Percentiles rank a stretch among this genome's conserved stretches.
Evolutionary conservation across 1,140 invertebrate genomes (phyloP).

Genomic region (Caerostris extrusa): DNA sequence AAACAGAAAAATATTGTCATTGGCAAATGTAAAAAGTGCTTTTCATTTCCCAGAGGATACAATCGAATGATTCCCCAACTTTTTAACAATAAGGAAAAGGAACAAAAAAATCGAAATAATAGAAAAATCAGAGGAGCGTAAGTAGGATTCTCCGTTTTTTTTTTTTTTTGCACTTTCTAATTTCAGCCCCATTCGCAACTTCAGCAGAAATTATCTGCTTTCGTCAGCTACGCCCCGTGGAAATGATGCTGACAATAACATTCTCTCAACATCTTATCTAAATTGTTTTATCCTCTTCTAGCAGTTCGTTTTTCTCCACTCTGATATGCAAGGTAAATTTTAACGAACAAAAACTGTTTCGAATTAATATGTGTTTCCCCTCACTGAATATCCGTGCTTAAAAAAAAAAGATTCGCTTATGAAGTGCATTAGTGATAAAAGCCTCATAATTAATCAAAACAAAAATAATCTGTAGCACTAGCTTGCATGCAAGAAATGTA

Average conservation of each 20-base stretch:
- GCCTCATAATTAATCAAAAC: conserved; percentile 2
- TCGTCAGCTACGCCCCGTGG: conserved; percentile 41
- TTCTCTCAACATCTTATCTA: conserved; percentile 55
- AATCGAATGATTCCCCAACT: background rate
- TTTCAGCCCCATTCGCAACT: background rate
- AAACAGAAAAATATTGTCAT: too few relatives aligned
- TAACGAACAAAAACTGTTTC: background rate
- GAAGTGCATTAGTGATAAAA: background rate
- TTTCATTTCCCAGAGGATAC: background rate
- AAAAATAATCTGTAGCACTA: background rate
- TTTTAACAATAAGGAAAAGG: background rate
- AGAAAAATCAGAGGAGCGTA: conserved; percentile 47
- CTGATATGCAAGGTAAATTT: background rate
- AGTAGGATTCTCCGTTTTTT: conserved; percentile 29
- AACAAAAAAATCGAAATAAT: background rate
- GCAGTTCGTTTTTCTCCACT: background rate
- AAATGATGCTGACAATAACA: conserved; percentile 69
- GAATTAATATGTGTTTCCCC: conserved; percentile 5
- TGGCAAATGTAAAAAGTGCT: too few relatives aligned
- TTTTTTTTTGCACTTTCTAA: background rate
- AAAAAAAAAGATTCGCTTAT: background rate
- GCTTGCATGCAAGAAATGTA: background rate
- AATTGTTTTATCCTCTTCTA: conserved; percentile 17
- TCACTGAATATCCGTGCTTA: background rate
- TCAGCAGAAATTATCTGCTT: conserved; percentile 63